These are phyloP conservation scores for Sylvia borin DNA, from an alignment of 2,797 vertebrate species.

Conservation along the genomic window DNA sequence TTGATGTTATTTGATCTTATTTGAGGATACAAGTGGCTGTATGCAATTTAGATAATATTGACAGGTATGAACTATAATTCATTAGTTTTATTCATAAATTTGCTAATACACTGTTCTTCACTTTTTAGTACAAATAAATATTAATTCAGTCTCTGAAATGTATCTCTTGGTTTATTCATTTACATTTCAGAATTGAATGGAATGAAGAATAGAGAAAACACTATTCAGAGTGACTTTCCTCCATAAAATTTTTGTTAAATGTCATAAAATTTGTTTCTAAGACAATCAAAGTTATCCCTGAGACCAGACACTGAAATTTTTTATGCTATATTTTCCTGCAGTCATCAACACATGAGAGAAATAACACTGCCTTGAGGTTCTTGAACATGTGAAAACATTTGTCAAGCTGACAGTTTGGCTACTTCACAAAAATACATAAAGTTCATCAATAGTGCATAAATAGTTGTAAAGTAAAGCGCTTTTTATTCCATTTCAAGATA, in stretches of 20 bases:
- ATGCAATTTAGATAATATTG: background rate
- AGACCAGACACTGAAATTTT: slow-evolving; percentile 48
- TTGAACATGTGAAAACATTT: slow-evolving; percentile 49
- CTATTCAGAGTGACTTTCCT: background rate
- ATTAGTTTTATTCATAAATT: background rate
- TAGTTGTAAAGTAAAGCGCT: slow-evolving; percentile 33
- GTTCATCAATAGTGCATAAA: slow-evolving; percentile 24
- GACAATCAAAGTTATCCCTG: slow-evolving; percentile 23
- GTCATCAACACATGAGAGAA: slow-evolving; percentile 15
- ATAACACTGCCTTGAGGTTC: slow-evolving; percentile 23
- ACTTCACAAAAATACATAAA: slow-evolving; percentile 60
- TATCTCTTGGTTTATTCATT: background rate
- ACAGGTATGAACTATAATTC: background rate
- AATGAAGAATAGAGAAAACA: background rate
- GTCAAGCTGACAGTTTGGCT: slow-evolving; percentile 71
- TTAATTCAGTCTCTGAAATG: background rate
- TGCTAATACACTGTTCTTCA: background rate
- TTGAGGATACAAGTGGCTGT: background rate
- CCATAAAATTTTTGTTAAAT: background rate
- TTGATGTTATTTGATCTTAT: background rate
- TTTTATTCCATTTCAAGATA: background rate
- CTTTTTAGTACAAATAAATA: background rate
- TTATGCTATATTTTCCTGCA: slow-evolving; percentile 12
- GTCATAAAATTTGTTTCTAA: background rate
- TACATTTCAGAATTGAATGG: background rate